Evolutionary conservation across 2,797 vertebrate species (phyloP).

Genomic region (Pangasius mekongensis): DNA sequence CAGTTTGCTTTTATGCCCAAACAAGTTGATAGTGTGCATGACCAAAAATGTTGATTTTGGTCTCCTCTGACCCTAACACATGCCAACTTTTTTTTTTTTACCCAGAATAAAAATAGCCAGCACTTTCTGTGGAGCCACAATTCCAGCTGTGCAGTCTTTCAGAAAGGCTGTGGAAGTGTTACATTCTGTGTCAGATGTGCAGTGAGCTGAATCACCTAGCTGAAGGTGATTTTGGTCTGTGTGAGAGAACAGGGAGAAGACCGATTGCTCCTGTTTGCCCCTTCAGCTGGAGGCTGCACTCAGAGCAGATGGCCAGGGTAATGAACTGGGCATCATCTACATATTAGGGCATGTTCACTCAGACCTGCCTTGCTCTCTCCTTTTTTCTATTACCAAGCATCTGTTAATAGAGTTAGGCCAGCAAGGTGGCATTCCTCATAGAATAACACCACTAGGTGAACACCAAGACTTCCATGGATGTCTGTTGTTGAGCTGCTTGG

Average conservation of each 20-base stretch:
- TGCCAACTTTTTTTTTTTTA: not conserved
- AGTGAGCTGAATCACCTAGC: slow-evolving; percentile 11
- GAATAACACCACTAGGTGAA: not conserved
- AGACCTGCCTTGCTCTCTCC: not conserved
- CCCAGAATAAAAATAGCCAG: not conserved
- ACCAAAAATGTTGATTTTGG: not conserved
- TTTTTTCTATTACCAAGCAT: slow-evolving; percentile 20
- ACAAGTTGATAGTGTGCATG: not conserved
- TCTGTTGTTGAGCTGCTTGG: not conserved
- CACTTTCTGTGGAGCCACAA: not conserved
- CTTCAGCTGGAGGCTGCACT: slow-evolving; percentile 15
- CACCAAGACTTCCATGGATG: not conserved
- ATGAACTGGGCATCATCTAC: slow-evolving; percentile 8
- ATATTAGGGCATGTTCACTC: slow-evolving; percentile 31
- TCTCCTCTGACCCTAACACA: not conserved
- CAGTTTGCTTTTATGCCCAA: not conserved
- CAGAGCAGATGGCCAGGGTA: slow-evolving; percentile 27
- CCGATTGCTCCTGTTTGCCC: not conserved
- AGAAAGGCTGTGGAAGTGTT: not conserved
- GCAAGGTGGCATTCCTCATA: not conserved
- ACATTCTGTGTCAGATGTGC: slow-evolving; percentile 4
- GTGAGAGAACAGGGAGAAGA: not conserved
- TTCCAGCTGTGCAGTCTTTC: slow-evolving; percentile 12
- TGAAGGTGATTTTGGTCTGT: slow-evolving; percentile 15
- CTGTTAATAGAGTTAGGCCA: not conserved